Evolutionary conservation across 2,888 invertebrate species (phyloP), one percentile per base, ranked within the genome.

Genomic region (Encarsia formosa): DNA sequence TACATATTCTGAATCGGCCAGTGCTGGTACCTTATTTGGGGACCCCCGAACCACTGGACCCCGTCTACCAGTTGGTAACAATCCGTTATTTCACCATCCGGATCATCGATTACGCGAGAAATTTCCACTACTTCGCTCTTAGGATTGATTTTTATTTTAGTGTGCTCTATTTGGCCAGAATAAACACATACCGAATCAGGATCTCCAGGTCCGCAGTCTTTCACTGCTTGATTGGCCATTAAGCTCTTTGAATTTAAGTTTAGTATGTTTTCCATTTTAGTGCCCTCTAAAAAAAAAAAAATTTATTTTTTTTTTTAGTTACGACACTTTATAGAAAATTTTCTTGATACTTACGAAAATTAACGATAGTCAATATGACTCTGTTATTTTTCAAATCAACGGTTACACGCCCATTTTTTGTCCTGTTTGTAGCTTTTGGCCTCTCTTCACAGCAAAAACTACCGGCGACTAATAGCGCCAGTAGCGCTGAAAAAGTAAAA

Each of bases 31-130:
- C 78, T 78, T 39, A 78, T 76, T 64, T 85, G 81, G 0, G 84
- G 82, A 1, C 86, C 85, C 2, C 83, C 85, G 63, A 78, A 87
- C 88, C 88, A 87, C 62, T 84, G 78, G 1, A 60, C 57, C 19
- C 59, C 50, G 0, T 65, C 61, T 4, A 40, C 45, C 13, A 70
- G 46, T 9, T 62, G 40, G 19, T 61, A 64, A 48, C 71, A 71
- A 53, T 71, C 69, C 4, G 57, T 52, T 9, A 70, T 23, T 34
- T 63, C 47, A 2, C 55, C 65, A 0, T 39, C 15, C 0, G 54
- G 16, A 19, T 60, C 42, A 1, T 40, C n/a, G 5, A 60, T 32
- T 4, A 15, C 43, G 11, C 67, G 62, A 5, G 39, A 51, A 1
- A 70, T 57, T 5, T 22, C 48, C 2, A 67, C 49, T 1, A 20